Conservation (phyloP, 2,888 invertebrate species). For the Colostygia pectinataria region DNA sequence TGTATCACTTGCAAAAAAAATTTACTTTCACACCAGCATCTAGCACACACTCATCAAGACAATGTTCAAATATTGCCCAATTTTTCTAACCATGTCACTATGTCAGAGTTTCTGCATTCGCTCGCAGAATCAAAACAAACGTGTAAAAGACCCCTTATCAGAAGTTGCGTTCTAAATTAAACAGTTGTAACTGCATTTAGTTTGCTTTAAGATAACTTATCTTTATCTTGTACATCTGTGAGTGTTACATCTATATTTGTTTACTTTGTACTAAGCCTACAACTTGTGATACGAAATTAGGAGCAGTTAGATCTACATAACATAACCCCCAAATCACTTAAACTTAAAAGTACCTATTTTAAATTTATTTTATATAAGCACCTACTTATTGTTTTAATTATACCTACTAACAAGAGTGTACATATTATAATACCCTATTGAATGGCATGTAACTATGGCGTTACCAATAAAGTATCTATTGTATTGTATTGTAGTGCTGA, state of each 20-base stretch:
- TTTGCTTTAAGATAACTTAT: conserved; percentile 52
- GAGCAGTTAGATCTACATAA: not conserved
- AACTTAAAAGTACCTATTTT: too few species aligned
- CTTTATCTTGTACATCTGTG: conserved; percentile 29
- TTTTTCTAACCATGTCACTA: conserved; percentile 30
- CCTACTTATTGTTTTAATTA: too few species aligned
- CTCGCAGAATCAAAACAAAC: conserved; percentile 25
- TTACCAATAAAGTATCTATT: too few species aligned
- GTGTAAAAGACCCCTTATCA: conserved; percentile 26
- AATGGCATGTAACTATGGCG: too few species aligned
- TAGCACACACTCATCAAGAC: conserved; percentile 30
- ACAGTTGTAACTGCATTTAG: conserved; percentile 44
- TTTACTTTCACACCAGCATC: conserved; percentile 34
- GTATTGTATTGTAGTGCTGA: too few species aligned
- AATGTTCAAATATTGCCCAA: conserved; percentile 33
- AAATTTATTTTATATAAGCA: too few species aligned
- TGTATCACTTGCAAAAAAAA: conserved; percentile 20
- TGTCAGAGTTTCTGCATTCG: conserved; percentile 34
- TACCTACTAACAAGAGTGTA: too few species aligned
- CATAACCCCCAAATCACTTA: too few species aligned
- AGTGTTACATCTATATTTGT: too few species aligned
- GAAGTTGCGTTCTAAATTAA: conserved; percentile 34
- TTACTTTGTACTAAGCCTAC: not conserved
- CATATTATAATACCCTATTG: too few species aligned
- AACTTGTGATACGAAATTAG: not conserved